These are phyloP conservation scores for Chloropsis hardwickii DNA, from an alignment of 2,113 vertebrate genomes.

Conservation along the genomic window DNA sequence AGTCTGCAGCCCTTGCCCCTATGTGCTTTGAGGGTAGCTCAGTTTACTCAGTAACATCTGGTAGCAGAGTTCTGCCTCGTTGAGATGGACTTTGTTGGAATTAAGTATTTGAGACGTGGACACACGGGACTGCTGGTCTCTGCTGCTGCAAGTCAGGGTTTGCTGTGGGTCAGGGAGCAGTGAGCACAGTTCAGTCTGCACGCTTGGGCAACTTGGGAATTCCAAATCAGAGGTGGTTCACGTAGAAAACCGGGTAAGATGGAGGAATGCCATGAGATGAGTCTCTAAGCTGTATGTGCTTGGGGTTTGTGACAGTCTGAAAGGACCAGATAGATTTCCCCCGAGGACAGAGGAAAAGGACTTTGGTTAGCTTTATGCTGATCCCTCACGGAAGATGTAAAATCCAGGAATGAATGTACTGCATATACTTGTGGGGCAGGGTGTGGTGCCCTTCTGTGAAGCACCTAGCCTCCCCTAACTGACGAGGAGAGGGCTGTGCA, in stretches of 20 bases:
- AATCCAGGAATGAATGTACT: accelerated
- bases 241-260: accelerated
- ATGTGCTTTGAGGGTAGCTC: accelerated
- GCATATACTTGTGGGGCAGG: accelerated
- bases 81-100: accelerated
- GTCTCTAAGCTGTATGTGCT: accelerated
- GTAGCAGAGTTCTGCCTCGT: accelerated
- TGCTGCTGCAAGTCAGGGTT: neutral
- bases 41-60: accelerated
- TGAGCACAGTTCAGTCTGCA: neutral
- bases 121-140: neutral
- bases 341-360: neutral
- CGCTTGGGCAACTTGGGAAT: accelerated
- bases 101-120: accelerated
- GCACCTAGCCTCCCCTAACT: neutral
- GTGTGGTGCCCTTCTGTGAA: neutral
- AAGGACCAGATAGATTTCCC: neutral
- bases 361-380: neutral
- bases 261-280: accelerated
- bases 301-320: neutral
- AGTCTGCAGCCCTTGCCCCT: accelerated
- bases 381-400: accelerated
- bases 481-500: accelerated
- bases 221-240: too few species aligned
- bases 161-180: neutral